Base-by-base conservation (phyloP, 2,113 vertebrate species). In the Mus spicilegus region DNA sequence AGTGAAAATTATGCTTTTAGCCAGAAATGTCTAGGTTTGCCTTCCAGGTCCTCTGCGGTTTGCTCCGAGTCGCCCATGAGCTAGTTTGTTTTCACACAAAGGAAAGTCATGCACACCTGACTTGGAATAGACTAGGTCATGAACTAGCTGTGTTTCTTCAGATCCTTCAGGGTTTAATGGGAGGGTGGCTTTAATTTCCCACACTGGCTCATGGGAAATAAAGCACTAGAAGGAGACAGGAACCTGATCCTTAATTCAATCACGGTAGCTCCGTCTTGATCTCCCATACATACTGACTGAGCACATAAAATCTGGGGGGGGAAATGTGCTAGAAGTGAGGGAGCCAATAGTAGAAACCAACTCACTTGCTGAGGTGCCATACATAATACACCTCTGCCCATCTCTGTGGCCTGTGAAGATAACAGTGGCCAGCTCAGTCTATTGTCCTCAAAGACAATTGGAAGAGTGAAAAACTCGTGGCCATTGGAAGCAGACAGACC, bases 401-500 rank as follows among this genome's bases (percentile, higher is more conserved):
- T 36, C 10, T 76, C 63, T 51, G 17, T 81, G 7, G 12, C 49
- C n/a, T 80, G 14, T 22, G 22, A 26, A 95, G 67, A 5, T 82
- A 30, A 86, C 17, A 6, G 39, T 24, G 8, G 65, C 8, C 16
- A 75, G 70, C 46, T 75, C 54, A 65, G 28, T 39, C 51, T 87
- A 9, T 82, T 72, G 70, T 89, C 28, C 92, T 93, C 69, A 84
- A 84, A 97, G 33, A 39, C 26, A 56, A 58, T 80, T 56, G 87
- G 63, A 24, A 95, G 63, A 88, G 10, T 49, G 24, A 12, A 76
- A 96, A 67, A 24, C 81, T 12, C 28, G 10, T 78, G 76, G 8
- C 28, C 13, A 90, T 61, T 30, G 12, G 63, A 89, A 75, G n/a
- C n/a, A 67, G 56, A 93, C 33, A 95, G 61, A 70, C 5, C 17